A percentile compares a stretch with the other conserved stretches of the same genome.
Conservation (phyloP, 1,140 invertebrate genomes). For the Antheraea mylitta region DNA sequence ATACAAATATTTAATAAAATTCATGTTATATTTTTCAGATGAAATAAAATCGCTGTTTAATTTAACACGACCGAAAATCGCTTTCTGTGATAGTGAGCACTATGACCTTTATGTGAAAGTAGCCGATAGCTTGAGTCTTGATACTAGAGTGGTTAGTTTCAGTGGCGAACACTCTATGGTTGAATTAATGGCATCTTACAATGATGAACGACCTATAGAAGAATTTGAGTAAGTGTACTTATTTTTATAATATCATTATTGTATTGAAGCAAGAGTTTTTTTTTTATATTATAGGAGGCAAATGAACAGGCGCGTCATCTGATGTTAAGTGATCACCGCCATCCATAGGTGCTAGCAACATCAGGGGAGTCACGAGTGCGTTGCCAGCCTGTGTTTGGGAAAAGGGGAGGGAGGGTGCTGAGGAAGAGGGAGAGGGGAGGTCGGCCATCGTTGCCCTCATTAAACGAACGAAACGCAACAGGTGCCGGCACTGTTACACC, state of each 20-base stretch:
- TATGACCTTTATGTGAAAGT: constrained; percentile 28
- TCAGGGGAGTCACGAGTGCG: too few species aligned
- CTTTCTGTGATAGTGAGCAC: constrained; percentile 39
- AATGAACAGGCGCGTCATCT: too few species aligned
- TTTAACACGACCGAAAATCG: constrained; percentile 40
- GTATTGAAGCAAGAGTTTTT: too few species aligned
- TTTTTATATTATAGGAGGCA: too few species aligned
- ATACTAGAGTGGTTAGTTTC: constrained; percentile 38
- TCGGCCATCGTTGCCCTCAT: too few species aligned
- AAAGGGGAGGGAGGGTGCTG: too few species aligned
- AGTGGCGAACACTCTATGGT: constrained; percentile 31
- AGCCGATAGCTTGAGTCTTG: constrained; percentile 28
- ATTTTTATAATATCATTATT: background rate
- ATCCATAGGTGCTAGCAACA: too few species aligned
- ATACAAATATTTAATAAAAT: background rate
- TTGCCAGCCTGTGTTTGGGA: too few species aligned
- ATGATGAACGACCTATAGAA: constrained; percentile 26
- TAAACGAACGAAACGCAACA: too few species aligned
- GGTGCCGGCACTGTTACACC: too few species aligned
- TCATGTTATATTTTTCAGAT: constrained; percentile 29
- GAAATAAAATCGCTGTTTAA: constrained; percentile 44
- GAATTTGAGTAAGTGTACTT: constrained; percentile 35
- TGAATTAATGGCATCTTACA: constrained; percentile 34
- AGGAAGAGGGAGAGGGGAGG: too few species aligned
- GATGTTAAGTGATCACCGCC: too few species aligned